Conservation (phyloP, 2,888 invertebrate species). For the Drosophila nr. fundita region DNA sequence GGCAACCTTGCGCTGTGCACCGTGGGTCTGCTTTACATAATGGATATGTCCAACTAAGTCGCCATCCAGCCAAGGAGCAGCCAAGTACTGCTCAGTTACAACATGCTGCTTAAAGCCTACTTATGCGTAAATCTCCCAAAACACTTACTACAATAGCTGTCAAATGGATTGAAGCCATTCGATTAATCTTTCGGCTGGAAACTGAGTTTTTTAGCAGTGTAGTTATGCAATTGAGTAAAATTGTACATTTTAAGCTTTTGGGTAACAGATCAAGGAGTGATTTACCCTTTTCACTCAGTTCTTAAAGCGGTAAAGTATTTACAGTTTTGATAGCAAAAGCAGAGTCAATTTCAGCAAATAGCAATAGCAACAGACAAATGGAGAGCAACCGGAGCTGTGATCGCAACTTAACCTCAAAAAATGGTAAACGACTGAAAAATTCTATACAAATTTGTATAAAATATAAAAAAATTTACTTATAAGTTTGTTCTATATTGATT, state of each 20-base stretch:
- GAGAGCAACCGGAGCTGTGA: neutral
- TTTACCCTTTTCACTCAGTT: neutral
- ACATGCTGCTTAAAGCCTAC: neutral
- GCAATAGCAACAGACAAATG: neutral
- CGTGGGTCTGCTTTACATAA: slow-evolving; percentile 38
- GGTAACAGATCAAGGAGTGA: neutral
- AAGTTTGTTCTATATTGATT: neutral
- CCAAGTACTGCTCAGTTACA: neutral
- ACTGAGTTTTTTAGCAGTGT: neutral
- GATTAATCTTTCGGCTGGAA: neutral
- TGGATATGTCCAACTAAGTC: slow-evolving; percentile 1
- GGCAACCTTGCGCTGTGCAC: slow-evolving; percentile 37
- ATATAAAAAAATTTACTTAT: neutral
- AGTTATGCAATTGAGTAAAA: neutral
- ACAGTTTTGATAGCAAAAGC: neutral
- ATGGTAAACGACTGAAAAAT: too few relatives aligned
- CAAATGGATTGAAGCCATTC: neutral
- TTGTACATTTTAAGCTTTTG: neutral
- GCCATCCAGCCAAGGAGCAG: neutral
- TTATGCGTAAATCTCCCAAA: neutral
- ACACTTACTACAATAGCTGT: neutral
- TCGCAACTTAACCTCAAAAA: neutral
- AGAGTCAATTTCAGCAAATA: neutral
- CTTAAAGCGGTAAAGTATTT: neutral
- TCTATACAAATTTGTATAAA: too few relatives aligned